Conservation (phyloP, 2,113 vertebrate species). For the Hoplias malabaricus region DNA sequence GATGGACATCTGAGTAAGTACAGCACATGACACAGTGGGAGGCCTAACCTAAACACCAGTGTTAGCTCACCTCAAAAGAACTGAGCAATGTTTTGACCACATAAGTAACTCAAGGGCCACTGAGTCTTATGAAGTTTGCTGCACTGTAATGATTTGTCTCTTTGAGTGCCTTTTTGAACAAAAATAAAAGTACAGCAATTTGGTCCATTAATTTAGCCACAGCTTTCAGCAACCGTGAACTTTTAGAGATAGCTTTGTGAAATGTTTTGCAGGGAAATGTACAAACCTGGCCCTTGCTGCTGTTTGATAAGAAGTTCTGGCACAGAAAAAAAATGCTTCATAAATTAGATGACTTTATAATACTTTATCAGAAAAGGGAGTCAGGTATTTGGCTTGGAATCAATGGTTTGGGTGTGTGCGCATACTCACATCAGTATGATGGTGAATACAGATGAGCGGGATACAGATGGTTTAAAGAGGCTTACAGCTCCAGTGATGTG, state of each 20-base stretch:
- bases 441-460: constrained; percentile 37
- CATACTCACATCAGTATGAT: constrained; percentile 14
- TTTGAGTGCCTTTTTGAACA: not conserved
- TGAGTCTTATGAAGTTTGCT: not conserved
- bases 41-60: not conserved
- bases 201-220: not conserved
- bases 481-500: constrained; percentile 18
- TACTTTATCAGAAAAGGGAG: constrained; percentile 4
- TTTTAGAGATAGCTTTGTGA: not conserved
- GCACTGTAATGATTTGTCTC: not conserved
- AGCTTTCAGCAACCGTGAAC: not conserved
- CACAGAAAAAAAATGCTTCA: not conserved
- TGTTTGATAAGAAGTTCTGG: not conserved
- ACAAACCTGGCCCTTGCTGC: not conserved
- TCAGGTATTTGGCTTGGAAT: not conserved
- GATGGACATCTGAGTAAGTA: not conserved
- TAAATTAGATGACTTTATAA: constrained; percentile 18
- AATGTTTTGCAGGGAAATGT: not conserved
- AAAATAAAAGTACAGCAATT: not conserved
- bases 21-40: not conserved
- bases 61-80: not conserved
- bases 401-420: constrained; percentile 3
- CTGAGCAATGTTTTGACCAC: not conserved
- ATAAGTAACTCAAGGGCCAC: not conserved
- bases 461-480: constrained; percentile 40